phyloP scores from a whole-genome alignment of 2,888 invertebrate genomes.

The Junonia oenone region DNA sequence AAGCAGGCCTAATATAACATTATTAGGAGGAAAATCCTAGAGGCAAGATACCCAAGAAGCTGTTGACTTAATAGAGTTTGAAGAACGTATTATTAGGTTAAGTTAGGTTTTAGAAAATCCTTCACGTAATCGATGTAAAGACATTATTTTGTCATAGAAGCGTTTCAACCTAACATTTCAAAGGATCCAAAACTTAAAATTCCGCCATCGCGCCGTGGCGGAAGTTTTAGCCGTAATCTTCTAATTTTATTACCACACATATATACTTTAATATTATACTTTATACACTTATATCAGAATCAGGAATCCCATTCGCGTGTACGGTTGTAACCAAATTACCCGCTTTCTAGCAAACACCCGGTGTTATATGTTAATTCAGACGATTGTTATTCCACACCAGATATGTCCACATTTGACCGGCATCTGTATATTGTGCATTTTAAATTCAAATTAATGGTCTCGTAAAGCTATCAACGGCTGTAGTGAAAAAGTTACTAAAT shows the following conservation, averaged over 20 bases:
- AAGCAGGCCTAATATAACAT: background rate
- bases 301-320: conserved; percentile 61
- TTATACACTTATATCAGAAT: conserved; percentile 43
- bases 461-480: conserved; percentile 75
- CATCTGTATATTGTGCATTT: conserved; percentile 70
- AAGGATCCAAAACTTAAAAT: conserved; percentile 15
- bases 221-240: conserved; percentile 62
- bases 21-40: background rate
- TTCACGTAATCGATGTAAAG: background rate
- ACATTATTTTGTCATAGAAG: background rate
- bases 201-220: conserved; percentile 42
- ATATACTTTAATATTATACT: conserved; percentile 52
- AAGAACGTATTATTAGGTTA: background rate
- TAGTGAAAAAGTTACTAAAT: conserved; percentile 55
- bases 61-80: background rate
- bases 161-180: background rate
- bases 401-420: conserved; percentile 76
- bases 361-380: conserved; percentile 73
- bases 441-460: conserved; percentile 76
- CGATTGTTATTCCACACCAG: conserved; percentile 71
- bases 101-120: background rate
- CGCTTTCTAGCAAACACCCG: conserved; percentile 78
- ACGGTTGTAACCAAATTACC: conserved; percentile 74
- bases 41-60: background rate
- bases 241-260: conserved; percentile 60